Evolutionary conservation across 2,113 vertebrate species (phyloP).

Genomic region (Panthera leo): DNA sequence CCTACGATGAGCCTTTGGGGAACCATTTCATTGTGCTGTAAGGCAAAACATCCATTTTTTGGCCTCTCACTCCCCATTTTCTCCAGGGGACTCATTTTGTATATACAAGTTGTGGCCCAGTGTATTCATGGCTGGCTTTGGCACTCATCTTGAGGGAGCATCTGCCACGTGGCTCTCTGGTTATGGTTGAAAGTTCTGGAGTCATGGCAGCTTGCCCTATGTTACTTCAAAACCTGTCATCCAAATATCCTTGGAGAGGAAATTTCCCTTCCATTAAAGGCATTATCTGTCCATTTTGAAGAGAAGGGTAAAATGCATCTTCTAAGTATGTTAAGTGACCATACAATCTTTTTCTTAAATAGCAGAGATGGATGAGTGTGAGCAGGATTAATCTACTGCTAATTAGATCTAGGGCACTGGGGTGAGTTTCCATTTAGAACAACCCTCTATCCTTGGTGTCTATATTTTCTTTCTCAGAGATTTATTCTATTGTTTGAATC

Average conservation of each 20-base stretch:
- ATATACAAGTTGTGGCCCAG: background rate
- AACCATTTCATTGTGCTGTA: background rate
- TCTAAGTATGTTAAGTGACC: background rate
- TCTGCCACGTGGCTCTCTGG: background rate
- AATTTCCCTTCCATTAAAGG: background rate
- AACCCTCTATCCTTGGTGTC: background rate
- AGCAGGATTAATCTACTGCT: background rate
- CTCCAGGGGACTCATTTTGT: background rate
- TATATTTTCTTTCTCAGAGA: slow-evolving; percentile 1
- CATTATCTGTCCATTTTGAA: slow-evolving; percentile 3
- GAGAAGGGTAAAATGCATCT: background rate
- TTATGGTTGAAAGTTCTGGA: background rate
- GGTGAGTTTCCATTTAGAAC: background rate
- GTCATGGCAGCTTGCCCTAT: background rate
- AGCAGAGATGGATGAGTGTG: background rate
- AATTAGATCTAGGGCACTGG: background rate
- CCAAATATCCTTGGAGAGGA: background rate
- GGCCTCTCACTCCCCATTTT: background rate
- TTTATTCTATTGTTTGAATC: background rate
- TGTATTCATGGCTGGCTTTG: background rate
- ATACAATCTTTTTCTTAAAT: background rate
- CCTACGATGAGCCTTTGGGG: background rate
- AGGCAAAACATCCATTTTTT: background rate
- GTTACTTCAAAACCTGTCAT: background rate
- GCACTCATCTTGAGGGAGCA: background rate